Percentiles rank a stretch among this genome's conserved stretches.
Conservation (phyloP, 1,140 invertebrate species). For the Aphaenogaster ashmeadi region DNA sequence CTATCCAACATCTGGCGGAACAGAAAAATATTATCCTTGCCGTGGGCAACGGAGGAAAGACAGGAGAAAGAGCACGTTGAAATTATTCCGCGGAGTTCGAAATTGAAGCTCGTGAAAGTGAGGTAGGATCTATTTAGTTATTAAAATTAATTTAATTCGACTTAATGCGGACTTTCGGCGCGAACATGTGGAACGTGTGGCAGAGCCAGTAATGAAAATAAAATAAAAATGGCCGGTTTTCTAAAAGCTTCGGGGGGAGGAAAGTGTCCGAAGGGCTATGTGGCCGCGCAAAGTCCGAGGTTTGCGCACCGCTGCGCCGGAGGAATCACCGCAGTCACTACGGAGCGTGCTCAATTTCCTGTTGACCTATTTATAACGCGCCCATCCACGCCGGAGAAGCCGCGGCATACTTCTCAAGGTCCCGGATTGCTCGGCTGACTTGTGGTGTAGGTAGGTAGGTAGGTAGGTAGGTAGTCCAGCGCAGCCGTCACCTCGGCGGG, state of each 20-base stretch:
- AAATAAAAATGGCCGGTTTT: not conserved
- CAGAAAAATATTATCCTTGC: slow-evolving; percentile 53
- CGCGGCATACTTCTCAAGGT: slow-evolving; percentile 76
- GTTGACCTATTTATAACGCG: slow-evolving; percentile 83
- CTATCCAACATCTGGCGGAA: slow-evolving; percentile 25
- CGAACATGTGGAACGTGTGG: not conserved
- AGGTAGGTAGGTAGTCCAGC: slow-evolving; percentile 17
- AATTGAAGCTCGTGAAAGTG: slow-evolving; percentile 3
- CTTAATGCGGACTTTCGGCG: not conserved
- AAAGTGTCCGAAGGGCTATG: not conserved
- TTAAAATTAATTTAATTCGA: not conserved
- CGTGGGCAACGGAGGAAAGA: not conserved
- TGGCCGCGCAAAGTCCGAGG: not conserved
- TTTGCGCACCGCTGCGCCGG: slow-evolving; percentile 67
- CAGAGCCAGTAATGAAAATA: not conserved
- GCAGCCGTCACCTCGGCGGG: slow-evolving; percentile 19
- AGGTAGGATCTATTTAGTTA: not conserved
- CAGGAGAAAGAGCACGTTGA: not conserved
- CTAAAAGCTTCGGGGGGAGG: not conserved
- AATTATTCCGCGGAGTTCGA: slow-evolving; percentile 17
- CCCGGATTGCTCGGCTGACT: slow-evolving; percentile 65
- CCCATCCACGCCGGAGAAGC: slow-evolving; percentile 58
- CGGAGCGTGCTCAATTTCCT: slow-evolving; percentile 77
- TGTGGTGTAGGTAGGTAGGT: slow-evolving; percentile 16
- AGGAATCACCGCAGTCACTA: slow-evolving; percentile 69